Base-by-base conservation (phyloP, 2,888 invertebrate species). In the Petrophora chlorosata region DNA sequence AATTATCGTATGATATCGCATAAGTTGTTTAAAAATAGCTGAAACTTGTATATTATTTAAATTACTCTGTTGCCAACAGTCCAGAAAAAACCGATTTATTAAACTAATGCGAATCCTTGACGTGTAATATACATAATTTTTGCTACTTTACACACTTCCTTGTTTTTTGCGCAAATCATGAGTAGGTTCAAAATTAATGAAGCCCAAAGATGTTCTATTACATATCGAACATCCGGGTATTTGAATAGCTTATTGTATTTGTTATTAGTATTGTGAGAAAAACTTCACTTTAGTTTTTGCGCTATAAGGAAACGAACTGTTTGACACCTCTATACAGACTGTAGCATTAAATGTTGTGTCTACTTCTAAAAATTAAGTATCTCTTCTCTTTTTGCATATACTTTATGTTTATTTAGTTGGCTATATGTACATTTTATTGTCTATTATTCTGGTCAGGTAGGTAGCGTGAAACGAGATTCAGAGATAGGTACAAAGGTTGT, bases 91-190 rank as follows among this genome's bases (percentile, higher is more conserved):
- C 34, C 38, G 53, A 55, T 51, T 41, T 26, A 48, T 49, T 49
- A 57, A 60, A 59, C 54, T 55, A 56, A 50, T 53, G 61, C 45
- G 63, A 68, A 74, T 79, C 80, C 77, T 79, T 79, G 77, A 69
- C 63, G 60, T 49, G 44, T 45, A 61, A 65, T 61, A 70, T 69
- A 66, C 65, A 70, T 61, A 56, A 72, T 69, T 69, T 75, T 79
- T 71, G 75, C 73, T 63, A 68, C 63, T 65, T 56, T 56, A 56
- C 62, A 56, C 48, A 67, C 70, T 81, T 83, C 81, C 82, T 79
- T 59, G 54, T 73, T 70, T 69, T 76, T 80, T 66, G 61, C 5
- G 56, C 55, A 65, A 68, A 61, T 61, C 34, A 50, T 53, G 56
- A 61, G 64, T 62, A 47, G 41, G 54, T 50, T 60, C 61, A 65